Evolutionary conservation across 2,888 invertebrate genomes (phyloP), one percentile per base, ranked within the genome.

Genomic region (Eretmocerus hayati): DNA sequence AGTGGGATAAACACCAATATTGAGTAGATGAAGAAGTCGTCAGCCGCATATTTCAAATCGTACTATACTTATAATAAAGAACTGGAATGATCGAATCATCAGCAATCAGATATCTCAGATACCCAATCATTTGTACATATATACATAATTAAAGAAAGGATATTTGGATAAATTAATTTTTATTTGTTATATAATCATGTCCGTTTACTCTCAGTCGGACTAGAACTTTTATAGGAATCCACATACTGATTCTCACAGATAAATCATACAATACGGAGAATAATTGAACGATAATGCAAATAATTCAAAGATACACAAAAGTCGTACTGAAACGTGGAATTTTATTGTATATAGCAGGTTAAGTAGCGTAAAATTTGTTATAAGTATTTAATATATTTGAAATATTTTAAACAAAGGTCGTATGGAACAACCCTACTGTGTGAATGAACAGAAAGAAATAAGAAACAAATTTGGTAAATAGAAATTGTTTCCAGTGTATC

Each of bases 91-190:
- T 44, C 42, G 49, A 26, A 26, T 11, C 8, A 37, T n/a, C n/a
- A n/a, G n/a, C n/a, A n/a, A 26, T 19, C 39, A 52, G 36, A 46
- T 54, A 52, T 55, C 49, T 48, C 52, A 56, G 30, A 48, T 23
- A 45, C 39, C 42, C 43, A 35, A 49, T 50, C 37, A 44, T 47
- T 43, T 53, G 49, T 49, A 49, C 32, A 56, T 53, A 54, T 53
- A 48, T 51, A 50, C 33, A 55, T 47, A 33, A 33, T 5, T 5
- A 36, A 42, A 15, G 22, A 49, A 48, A 23, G 30, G 31, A 35
- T 39, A 44, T 9, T 9, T 13, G 18, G 44, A 48, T 40, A 36
- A 35, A 55, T n/a, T 44, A 43, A 48, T 48, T 51, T n/a, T n/a
- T n/a, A n/a, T n/a, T n/a, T n/a, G n/a, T 36, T 31, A 52, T 54